phyloP scores from a whole-genome alignment of 2,888 invertebrate species.

The Copidosoma aretas region DNA sequence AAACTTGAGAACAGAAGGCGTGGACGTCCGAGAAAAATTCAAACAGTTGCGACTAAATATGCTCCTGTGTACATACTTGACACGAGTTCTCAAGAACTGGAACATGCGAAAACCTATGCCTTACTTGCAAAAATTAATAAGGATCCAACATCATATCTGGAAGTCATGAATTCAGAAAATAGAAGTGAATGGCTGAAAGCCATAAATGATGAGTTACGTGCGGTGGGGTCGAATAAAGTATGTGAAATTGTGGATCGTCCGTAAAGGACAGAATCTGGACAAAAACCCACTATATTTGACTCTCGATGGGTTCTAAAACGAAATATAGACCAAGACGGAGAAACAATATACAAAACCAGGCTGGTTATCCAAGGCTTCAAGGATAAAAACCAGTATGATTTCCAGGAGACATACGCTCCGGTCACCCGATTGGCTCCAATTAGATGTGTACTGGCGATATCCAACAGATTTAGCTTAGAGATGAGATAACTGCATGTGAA shows the following conservation, averaged over 20 bases:
- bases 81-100: background rate
- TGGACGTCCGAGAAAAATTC: constrained; percentile 1
- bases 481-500: constrained; percentile 35
- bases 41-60: background rate
- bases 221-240: constrained; percentile 32
- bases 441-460: background rate
- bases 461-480: constrained; percentile 10
- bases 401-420: background rate
- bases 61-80: background rate
- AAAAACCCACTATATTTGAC: constrained; percentile 37
- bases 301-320: constrained; percentile 10
- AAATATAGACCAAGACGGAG: background rate
- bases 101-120: background rate
- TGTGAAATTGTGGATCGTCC: constrained; percentile 33
- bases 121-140: constrained; percentile 25
- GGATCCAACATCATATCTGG: constrained; percentile 34
- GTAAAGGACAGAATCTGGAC: constrained; percentile 2
- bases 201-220: background rate
- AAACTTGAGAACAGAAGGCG: background rate
- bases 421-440: background rate
- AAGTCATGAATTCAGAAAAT: constrained; percentile 33
- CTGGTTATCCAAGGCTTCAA: background rate
- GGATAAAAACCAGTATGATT: background rate
- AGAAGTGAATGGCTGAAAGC: constrained; percentile 14
- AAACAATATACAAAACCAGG: background rate